Percentiles rank a stretch among this genome's conserved stretches.
Evolutionary conservation across 2,797 vertebrate species (phyloP).

Genomic region (Nannoperca australis): DNA sequence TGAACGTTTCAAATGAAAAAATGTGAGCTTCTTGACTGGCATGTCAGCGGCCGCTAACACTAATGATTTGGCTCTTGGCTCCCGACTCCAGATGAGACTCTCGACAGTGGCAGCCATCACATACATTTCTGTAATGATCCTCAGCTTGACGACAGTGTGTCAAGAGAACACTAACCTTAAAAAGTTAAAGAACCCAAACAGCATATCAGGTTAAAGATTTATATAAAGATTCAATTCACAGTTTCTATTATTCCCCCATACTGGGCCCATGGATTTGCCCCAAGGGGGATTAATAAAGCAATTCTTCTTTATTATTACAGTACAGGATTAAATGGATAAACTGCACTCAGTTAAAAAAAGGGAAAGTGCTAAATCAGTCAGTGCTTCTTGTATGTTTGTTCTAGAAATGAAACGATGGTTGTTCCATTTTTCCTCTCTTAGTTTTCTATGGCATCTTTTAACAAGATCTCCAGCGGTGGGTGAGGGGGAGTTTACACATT

Average conservation of each 20-base stretch:
- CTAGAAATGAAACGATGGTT: constrained; percentile 32
- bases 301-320: constrained; percentile 1
- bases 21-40: constrained; percentile 26
- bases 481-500: constrained; percentile 58
- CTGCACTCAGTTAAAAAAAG: background rate
- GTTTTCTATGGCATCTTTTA: constrained; percentile 58
- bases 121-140: constrained; percentile 58
- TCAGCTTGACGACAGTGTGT: constrained; percentile 39
- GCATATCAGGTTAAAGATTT: constrained; percentile 24
- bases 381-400: constrained; percentile 17
- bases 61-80: constrained; percentile 51
- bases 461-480: constrained; percentile 60
- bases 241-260: constrained; percentile 21
- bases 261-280: background rate
- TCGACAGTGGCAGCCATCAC: constrained; percentile 9
- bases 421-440: constrained; percentile 21
- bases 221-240: constrained; percentile 20
- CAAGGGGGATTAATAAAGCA: too few relatives aligned
- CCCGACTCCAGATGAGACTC: constrained; percentile 37
- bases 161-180: constrained; percentile 44
- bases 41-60: constrained; percentile 7
- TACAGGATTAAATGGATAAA: constrained; percentile 23
- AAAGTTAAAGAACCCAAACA: constrained; percentile 45
- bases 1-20: constrained; percentile 29
- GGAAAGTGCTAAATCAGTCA: background rate